phyloP scores from a whole-genome alignment of 1,140 invertebrate genomes.

The Diachasmimorpha longicaudata region DNA sequence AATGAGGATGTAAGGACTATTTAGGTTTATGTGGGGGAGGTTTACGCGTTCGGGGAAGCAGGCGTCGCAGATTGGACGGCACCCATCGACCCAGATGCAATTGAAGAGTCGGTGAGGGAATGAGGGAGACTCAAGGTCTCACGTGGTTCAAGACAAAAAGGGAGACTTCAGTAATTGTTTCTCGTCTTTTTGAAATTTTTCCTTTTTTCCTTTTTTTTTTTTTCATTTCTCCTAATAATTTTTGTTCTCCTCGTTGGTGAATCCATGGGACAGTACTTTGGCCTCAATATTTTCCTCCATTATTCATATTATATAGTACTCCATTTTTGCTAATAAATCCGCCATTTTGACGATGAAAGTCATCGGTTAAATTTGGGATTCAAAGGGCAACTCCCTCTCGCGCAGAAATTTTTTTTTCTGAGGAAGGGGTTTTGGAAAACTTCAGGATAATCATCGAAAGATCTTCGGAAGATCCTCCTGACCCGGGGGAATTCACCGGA shows the following conservation, averaged over 20 bases:
- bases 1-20: neutral
- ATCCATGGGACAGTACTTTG: neutral
- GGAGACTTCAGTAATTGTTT: neutral
- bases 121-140: neutral
- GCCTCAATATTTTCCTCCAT: too few relatives aligned
- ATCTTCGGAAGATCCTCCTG: too few relatives aligned
- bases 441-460: too few relatives aligned
- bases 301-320: too few relatives aligned
- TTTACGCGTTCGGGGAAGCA: slow-evolving; percentile 49
- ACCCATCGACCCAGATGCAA: slow-evolving; percentile 36
- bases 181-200: neutral
- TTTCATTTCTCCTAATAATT: slow-evolving; percentile 8
- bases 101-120: slow-evolving; percentile 40
- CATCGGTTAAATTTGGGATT: too few relatives aligned
- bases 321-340: too few relatives aligned
- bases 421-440: too few relatives aligned
- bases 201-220: neutral
- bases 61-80: slow-evolving; percentile 11
- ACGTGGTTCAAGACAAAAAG: neutral
- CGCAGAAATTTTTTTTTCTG: too few relatives aligned
- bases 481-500: too few relatives aligned
- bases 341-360: too few relatives aligned
- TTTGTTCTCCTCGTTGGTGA: neutral
- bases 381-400: too few relatives aligned
- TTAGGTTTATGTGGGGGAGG: slow-evolving; percentile 29